Base-by-base conservation (phyloP, 2,113 vertebrate species). In the Hyperoodon ampullatus region DNA sequence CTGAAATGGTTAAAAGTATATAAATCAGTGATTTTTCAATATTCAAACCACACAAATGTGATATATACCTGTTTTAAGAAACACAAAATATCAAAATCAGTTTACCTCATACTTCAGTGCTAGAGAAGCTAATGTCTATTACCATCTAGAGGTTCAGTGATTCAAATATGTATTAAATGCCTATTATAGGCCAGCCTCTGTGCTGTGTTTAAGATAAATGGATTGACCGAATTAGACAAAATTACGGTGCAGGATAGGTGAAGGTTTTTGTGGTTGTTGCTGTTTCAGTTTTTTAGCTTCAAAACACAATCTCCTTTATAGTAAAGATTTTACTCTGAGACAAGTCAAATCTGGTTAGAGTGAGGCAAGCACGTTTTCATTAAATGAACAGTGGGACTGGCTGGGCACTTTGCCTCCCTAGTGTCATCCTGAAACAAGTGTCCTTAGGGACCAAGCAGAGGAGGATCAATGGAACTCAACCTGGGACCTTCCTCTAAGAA, bases 1-100 rank as follows among this genome's bases (percentile, higher is more conserved):
- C 99, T 99, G 99, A 90, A 99, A 98, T 2, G 7, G 89, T 86
- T 58, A 82, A 77, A 90, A 77, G 60, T 2, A 72, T 13, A 68
- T 8, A 33, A 35, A 14, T 90, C 88, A 88, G 65, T 47, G 13
- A 81, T n/a, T 68, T 63, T 68, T 89, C 70, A 65, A 33, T 39
- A 70, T 60, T 68, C 39, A 92, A 91, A 70, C 35, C 35, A 83
- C 83, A 96, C 26, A 93, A 61, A 39, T 55, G 30, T 47, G 19
- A 35, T n/a, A 28, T 60, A 44, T 92, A 90, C 66, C 72, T 82
- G 58, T 7, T 42, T 84, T 24, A 61, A 55, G 33, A 21, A 92
- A 86, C 18, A 84, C 26, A 84, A 53, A 95, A 92, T 28, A 82
- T 4, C 44, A 85, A 18, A 30, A 90, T 82, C 24, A 55, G 26